Base-by-base conservation (phyloP, 1,140 invertebrate genomes). In the Acyrthosiphon pisum region DNA sequence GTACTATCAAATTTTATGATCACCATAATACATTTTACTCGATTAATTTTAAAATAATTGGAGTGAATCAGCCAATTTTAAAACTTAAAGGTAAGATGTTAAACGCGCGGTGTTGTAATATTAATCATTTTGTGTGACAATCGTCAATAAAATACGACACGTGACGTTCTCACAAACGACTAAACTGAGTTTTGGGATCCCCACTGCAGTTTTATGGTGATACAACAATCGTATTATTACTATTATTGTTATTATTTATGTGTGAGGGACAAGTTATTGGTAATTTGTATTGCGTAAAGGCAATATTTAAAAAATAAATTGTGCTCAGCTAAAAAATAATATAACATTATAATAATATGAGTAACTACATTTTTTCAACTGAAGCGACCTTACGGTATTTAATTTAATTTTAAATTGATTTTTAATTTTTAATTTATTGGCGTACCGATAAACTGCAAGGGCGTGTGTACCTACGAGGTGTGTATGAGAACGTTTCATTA, bases 401-500 rank as follows among this genome's bases (percentile, higher is more conserved):
- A 76, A 76, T 76, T n/a, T n/a, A 76, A 76, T 68, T 14, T 68
- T n/a, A 68, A 68, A 68, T 68, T 68, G 26, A 68, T 30, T 60
- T 60, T n/a, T n/a, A 68, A 76, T 68, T 68, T 68, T 30, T 68
- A 35, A 76, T 76, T 76, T 76, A 76, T 76, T n/a, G 60, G 60
- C n/a, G 14, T 76, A 76, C 4, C n/a, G 30, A 76, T 76, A 76
- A n/a, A n/a, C 14, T 76, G 18, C 0, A n/a, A 76, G 60, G 60
- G 18, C 30, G n/a, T 76, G 60, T 76, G 11, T 18, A 41, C 3
- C 3, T 41, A n/a, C 9, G 56, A 60, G 56, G 26, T 60, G 56
- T 60, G 30, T 30, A 68, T 76, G 60, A n/a, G 1, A n/a, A 18
- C 60, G 30, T 76, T 76, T n/a, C 14, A 18, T 76, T 76, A 76